phyloP scores from a whole-genome alignment of 2,797 vertebrate species.

The Avahi laniger region DNA sequence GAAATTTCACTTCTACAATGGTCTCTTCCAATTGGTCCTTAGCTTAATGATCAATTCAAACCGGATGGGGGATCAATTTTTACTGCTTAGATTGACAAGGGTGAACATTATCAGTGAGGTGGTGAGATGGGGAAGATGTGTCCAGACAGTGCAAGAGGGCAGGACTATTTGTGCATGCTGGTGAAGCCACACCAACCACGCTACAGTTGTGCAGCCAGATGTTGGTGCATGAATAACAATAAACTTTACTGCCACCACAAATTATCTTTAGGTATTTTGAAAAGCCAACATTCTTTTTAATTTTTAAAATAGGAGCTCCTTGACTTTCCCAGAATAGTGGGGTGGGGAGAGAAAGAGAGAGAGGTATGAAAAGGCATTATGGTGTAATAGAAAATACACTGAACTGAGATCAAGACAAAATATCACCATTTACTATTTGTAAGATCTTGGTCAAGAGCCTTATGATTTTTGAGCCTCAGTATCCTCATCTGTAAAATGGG shows the following conservation, averaged over 20 bases:
- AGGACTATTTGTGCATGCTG: background rate
- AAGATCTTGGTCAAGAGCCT: background rate
- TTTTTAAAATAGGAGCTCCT: background rate
- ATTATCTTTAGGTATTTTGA: background rate
- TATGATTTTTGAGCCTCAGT: background rate
- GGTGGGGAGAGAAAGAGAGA: background rate
- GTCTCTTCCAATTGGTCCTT: background rate
- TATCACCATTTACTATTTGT: background rate
- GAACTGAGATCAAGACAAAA: background rate
- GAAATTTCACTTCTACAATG: background rate
- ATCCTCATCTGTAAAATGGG: slow-evolving; percentile 12
- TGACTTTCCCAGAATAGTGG: background rate
- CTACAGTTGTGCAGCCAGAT: background rate
- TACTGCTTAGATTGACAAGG: background rate
- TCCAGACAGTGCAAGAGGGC: background rate
- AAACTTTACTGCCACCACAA: background rate
- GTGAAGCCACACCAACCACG: background rate
- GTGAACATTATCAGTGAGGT: background rate
- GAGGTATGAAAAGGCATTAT: background rate
- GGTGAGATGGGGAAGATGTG: background rate
- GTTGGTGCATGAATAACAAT: background rate
- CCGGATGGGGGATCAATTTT: background rate
- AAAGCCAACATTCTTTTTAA: background rate
- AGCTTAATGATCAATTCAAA: background rate
- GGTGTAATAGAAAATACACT: background rate